phyloP scores from a whole-genome alignment of 2,797 vertebrate genomes.

The Crocodylus rhombifer region DNA sequence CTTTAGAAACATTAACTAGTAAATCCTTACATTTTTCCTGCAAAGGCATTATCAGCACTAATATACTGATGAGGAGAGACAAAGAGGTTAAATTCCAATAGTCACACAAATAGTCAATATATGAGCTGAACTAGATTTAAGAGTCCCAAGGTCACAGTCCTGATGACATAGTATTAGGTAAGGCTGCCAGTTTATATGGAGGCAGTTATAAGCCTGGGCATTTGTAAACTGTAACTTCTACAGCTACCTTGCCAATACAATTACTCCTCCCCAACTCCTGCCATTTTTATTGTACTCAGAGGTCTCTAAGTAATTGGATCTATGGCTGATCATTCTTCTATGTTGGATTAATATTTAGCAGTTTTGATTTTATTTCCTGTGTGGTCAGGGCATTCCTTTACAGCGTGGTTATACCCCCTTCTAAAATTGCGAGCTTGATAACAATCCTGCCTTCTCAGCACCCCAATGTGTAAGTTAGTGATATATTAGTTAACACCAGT shows the following conservation, averaged over 20 bases:
- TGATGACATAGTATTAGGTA: neutral
- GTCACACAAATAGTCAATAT: neutral
- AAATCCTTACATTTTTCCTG: neutral
- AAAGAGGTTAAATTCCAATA: neutral
- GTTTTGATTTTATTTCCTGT: neutral
- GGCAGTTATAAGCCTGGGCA: neutral
- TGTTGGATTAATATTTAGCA: neutral
- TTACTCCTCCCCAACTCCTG: neutral
- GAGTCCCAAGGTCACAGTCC: neutral
- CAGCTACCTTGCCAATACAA: neutral
- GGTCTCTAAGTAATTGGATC: neutral
- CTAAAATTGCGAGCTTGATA: neutral
- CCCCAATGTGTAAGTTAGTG: neutral
- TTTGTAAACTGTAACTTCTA: neutral
- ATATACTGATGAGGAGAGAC: slow-evolving; percentile 17
- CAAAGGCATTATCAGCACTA: neutral
- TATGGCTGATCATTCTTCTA: neutral
- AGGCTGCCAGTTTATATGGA: too few relatives aligned
- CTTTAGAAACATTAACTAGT: neutral
- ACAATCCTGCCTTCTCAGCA: neutral
- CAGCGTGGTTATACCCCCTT: neutral
- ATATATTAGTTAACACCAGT: neutral
- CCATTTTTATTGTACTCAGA: neutral
- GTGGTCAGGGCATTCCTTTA: neutral
- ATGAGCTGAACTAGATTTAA: neutral